Evolutionary conservation across 1,140 invertebrate genomes (phyloP).

Genomic region (Heliconius congener): DNA sequence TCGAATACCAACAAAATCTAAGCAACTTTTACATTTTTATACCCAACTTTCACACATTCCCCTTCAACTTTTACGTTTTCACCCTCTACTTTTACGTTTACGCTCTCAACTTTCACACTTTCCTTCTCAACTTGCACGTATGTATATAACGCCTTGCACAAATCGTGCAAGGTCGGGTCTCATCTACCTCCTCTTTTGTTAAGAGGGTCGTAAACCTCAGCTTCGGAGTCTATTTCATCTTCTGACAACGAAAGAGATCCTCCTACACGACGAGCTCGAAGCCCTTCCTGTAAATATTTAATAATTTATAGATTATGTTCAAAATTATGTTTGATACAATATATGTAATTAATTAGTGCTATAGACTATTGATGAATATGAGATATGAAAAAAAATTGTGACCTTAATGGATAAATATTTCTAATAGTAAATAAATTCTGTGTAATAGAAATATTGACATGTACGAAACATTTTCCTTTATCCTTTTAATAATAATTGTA

Average conservation of each 20-base stretch:
- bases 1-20: not conserved
- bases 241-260: constrained; percentile 90
- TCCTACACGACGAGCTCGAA: constrained; percentile 84
- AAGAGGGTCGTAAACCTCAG: constrained; percentile 70
- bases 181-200: constrained; percentile 69
- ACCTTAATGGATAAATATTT: not conserved
- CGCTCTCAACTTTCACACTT: not conserved
- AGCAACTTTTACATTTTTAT: not conserved
- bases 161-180: constrained; percentile 68
- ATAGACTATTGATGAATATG: not conserved
- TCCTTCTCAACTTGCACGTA: constrained; percentile 48
- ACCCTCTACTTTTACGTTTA: not conserved
- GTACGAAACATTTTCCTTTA: not conserved
- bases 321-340: not conserved
- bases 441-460: not conserved
- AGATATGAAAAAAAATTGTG: not conserved
- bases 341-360: not conserved
- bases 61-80: not conserved
- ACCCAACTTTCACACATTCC: not conserved
- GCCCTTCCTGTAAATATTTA: constrained; percentile 71
- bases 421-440: not conserved
- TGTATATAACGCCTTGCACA: constrained; percentile 69
- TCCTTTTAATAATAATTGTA: not conserved
- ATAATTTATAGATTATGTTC: not conserved
- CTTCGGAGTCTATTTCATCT: constrained; percentile 88